phyloP scores from a whole-genome alignment of 2,797 vertebrate genomes.

The Diplodus puntazzo region DNA sequence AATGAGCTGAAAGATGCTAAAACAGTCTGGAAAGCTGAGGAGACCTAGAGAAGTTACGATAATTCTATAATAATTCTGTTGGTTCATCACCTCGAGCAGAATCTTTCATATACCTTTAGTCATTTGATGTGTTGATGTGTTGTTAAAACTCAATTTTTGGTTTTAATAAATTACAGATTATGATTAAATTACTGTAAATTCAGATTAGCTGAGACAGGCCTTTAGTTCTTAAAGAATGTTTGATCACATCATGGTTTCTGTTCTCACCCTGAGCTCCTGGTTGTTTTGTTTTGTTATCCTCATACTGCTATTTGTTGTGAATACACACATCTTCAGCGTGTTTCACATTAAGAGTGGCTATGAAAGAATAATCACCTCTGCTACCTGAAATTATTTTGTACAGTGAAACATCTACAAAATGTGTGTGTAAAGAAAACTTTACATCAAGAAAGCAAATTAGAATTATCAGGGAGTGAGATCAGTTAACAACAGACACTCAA shows the following conservation, averaged over 20 bases:
- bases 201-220: not conserved
- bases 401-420: not conserved
- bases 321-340: not conserved
- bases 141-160: not conserved
- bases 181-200: not conserved
- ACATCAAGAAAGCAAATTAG: not conserved
- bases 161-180: not conserved
- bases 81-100: not conserved
- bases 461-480: not conserved
- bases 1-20: not conserved
- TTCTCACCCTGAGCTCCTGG: not conserved
- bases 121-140: not conserved
- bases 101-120: too few relatives aligned
- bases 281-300: not conserved
- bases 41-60: too few relatives aligned
- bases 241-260: slow-evolving; percentile 2
- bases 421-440: not conserved
- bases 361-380: not conserved
- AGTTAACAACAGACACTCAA: not conserved
- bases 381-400: not conserved
- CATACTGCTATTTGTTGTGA: not conserved
- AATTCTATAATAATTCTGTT: too few relatives aligned
- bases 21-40: too few relatives aligned
- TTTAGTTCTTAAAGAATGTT: not conserved
- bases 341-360: slow-evolving; percentile 8